phyloP scores from a whole-genome alignment of 2,113 vertebrate genomes.

The Ifrita kowaldi region DNA sequence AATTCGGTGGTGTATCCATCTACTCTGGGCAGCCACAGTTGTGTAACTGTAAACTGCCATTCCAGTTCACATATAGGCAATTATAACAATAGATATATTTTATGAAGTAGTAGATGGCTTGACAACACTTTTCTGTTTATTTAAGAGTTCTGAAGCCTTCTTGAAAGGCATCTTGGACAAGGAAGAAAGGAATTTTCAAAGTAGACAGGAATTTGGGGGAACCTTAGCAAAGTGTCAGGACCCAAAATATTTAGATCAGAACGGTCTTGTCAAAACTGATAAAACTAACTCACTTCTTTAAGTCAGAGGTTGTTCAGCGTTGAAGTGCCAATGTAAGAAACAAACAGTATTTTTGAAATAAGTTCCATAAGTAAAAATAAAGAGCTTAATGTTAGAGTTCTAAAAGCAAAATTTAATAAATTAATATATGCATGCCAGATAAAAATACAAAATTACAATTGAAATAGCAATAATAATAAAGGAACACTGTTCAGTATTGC shows the following conservation, averaged over 20 bases:
- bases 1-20: neutral
- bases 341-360: neutral
- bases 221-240: neutral
- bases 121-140: neutral
- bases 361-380: neutral
- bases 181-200: neutral
- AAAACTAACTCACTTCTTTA: neutral
- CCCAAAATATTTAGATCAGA: neutral
- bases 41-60: neutral
- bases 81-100: neutral
- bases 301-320: neutral
- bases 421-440: constrained; percentile 92
- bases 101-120: neutral
- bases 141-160: neutral
- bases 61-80: neutral
- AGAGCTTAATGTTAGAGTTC: constrained; percentile 58
- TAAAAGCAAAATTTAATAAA: constrained; percentile 96
- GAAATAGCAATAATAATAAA: constrained; percentile 72
- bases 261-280: neutral
- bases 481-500: constrained; percentile 78
- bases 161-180: neutral
- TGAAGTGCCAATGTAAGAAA: neutral
- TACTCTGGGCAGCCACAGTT: neutral
- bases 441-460: constrained; percentile 88
- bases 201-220: neutral